These are phyloP conservation scores for Anguilla pacifica DNA, from an alignment of 2,797 vertebrate species.

Conservation along the genomic window DNA sequence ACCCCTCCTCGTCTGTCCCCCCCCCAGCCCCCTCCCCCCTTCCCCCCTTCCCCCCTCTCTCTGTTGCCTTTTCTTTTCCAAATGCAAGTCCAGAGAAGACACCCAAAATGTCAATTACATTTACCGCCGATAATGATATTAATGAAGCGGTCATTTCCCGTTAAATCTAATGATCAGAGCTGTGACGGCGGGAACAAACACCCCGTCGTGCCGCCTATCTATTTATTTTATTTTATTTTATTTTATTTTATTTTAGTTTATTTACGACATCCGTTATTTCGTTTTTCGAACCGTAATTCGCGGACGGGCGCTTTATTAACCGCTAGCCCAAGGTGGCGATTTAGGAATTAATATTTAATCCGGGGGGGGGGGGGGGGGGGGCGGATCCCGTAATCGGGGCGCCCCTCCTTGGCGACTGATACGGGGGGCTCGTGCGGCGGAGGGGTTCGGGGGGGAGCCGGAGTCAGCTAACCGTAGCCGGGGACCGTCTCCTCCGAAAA, in stretches of 20 bases:
- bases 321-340: constrained; percentile 32
- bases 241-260: constrained; percentile 6
- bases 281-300: constrained; percentile 46
- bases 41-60: neutral
- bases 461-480: constrained; percentile 21
- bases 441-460: neutral
- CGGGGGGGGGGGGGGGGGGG: neutral
- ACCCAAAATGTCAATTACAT: constrained; percentile 6
- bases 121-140: constrained; percentile 22
- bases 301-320: constrained; percentile 37
- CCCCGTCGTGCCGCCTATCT: constrained; percentile 2
- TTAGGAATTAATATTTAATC: constrained; percentile 33
- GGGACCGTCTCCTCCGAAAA: neutral
- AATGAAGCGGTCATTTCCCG: constrained; percentile 37
- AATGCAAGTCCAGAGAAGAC: constrained; percentile 2
- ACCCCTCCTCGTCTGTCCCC: neutral
- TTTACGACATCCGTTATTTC: neutral
- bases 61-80: neutral
- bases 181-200: constrained; percentile 12
- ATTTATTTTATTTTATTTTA: constrained; percentile 6
- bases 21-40: no score
- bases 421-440: neutral
- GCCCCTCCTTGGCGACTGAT: neutral
- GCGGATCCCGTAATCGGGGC: neutral
- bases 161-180: constrained; percentile 20